A percentile compares a stretch with the other conserved stretches of the same genome.
phyloP scores from a whole-genome alignment of 2,797 vertebrate genomes.

The Synaphobranchus kaupii region DNA sequence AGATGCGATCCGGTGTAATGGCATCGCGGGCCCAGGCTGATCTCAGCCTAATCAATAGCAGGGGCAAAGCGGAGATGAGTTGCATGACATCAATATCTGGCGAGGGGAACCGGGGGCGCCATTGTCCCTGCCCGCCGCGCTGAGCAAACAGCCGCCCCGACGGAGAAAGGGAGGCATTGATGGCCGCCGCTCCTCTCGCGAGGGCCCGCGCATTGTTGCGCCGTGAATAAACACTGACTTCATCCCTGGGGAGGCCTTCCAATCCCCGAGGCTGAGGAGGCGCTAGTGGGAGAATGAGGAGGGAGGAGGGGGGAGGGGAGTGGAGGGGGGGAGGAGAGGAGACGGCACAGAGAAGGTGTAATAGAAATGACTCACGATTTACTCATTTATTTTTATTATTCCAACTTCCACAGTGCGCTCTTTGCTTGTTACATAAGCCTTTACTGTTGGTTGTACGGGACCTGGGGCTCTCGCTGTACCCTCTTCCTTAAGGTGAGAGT shows the following conservation, averaged over 20 bases:
- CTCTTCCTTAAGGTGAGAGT: conserved; percentile 37
- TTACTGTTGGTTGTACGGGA: conserved; percentile 50
- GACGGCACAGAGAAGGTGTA: background rate
- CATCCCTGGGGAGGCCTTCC: conserved; percentile 34
- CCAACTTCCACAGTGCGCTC: conserved; percentile 36
- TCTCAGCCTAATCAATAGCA: conserved; percentile 67
- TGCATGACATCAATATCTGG: conserved; percentile 58
- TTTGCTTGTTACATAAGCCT: background rate
- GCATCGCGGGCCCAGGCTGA: conserved; percentile 50
- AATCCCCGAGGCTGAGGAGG: background rate
- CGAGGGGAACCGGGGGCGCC: conserved; percentile 55
- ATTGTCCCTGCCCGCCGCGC: conserved; percentile 57
- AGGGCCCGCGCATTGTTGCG: conserved; percentile 51
- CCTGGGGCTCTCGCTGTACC: conserved; percentile 28
- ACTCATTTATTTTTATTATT: conserved; percentile 26
- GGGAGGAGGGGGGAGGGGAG: background rate
- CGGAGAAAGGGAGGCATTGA: conserved; percentile 58
- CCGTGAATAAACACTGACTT: conserved; percentile 42
- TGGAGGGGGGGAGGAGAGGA: background rate
- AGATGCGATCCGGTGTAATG: conserved; percentile 38
- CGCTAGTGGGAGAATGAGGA: background rate
- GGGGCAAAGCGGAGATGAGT: conserved; percentile 61
- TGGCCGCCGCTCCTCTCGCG: conserved; percentile 31
- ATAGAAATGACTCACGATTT: background rate
- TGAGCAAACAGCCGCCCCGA: conserved; percentile 57